Percentiles rank a stretch among this genome's conserved stretches.
These are phyloP conservation scores for Nettapus auritus DNA, from an alignment of 2,113 vertebrate species.

Conservation along the genomic window DNA sequence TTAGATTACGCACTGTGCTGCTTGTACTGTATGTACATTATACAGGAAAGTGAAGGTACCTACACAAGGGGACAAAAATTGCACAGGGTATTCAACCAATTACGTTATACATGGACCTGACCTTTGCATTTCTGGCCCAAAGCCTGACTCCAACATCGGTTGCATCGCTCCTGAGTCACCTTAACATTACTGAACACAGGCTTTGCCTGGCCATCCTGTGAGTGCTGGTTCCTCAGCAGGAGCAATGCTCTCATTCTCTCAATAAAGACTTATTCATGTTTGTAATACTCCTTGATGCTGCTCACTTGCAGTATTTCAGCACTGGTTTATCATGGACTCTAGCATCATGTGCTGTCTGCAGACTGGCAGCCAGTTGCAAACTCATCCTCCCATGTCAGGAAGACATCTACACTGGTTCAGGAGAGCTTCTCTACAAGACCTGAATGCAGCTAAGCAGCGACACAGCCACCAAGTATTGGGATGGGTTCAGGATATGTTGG, in stretches of 20 bases:
- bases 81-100: neutral
- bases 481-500: neutral
- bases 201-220: neutral
- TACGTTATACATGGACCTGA: neutral
- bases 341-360: neutral
- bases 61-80: neutral
- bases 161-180: neutral
- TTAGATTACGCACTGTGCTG: neutral
- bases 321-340: neutral
- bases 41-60: neutral
- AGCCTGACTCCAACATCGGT: neutral
- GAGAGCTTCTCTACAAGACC: neutral
- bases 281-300: neutral
- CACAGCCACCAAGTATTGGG: neutral
- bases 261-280: fast-evolving
- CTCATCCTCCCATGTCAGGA: neutral
- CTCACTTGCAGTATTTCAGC: neutral
- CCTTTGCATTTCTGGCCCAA: neutral
- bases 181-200: neutral
- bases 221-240: neutral
- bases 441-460: neutral
- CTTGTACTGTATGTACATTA: neutral
- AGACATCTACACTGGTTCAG: neutral
- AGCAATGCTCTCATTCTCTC: neutral
- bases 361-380: neutral